A percentile compares a stretch with the other conserved stretches of the same genome.
Conservation (phyloP, 2,797 vertebrate genomes). For the Sebastolobus alascanus region DNA sequence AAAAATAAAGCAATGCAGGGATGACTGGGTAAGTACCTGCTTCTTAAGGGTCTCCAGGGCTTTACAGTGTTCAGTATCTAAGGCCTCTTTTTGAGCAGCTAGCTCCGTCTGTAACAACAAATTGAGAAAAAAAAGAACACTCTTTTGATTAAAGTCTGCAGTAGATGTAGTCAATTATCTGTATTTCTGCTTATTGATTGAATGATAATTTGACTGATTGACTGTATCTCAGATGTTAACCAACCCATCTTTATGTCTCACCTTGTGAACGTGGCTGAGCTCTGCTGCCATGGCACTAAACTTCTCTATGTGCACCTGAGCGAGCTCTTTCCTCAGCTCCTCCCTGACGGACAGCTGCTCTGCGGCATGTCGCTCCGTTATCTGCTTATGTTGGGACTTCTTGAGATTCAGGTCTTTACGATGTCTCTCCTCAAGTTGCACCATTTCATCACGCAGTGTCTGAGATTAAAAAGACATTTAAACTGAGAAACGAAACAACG, state of each 20-base stretch:
- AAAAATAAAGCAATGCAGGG: not conserved
- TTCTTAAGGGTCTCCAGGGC: conserved; percentile 76
- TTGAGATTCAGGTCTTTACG: conserved; percentile 69
- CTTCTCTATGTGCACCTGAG: conserved; percentile 84
- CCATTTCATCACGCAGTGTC: conserved; percentile 86
- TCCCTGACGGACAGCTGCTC: conserved; percentile 83
- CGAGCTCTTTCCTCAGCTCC: conserved; percentile 81
- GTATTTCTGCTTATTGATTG: not conserved
- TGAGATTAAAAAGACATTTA: conserved; percentile 34
- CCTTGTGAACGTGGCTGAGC: conserved; percentile 87
- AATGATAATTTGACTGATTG: not conserved
- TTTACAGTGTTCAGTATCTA: conserved; percentile 78
- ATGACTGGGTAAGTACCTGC: conserved; percentile 66
- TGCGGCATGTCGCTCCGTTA: conserved; percentile 72
- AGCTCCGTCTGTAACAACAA: conserved; percentile 72
- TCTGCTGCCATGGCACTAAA: conserved; percentile 85
- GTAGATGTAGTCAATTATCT: not conserved
- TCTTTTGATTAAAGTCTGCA: not conserved
- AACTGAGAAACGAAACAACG: not conserved
- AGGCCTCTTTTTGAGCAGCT: conserved; percentile 73
- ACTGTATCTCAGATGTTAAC: not conserved
- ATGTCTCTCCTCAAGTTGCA: conserved; percentile 67
- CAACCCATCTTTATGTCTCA: conserved; percentile 50
- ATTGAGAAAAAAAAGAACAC: not conserved
- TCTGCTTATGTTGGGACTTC: conserved; percentile 61